Percentiles rank a stretch among this genome's conserved stretches.
Evolutionary conservation across 2,888 invertebrate species (phyloP).

Genomic region (Eupithecia subumbrata): DNA sequence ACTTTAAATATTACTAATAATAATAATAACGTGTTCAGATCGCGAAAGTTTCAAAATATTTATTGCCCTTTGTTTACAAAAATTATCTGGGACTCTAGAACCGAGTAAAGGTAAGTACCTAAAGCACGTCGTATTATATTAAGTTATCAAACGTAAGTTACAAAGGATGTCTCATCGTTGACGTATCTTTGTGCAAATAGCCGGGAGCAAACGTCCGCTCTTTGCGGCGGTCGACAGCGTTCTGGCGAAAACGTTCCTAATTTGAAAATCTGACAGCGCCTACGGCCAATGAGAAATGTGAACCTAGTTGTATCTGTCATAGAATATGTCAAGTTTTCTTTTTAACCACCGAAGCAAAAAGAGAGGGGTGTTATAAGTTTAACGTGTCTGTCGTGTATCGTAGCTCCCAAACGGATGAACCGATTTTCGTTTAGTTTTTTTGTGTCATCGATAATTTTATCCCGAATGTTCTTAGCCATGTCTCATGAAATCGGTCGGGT

Average conservation of each 20-base stretch:
- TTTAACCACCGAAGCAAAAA: too few relatives aligned
- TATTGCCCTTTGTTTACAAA: neutral
- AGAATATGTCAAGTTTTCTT: neutral
- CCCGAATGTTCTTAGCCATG: too few relatives aligned
- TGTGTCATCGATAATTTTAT: too few relatives aligned
- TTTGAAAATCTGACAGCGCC: slow-evolving; percentile 48
- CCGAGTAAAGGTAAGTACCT: neutral
- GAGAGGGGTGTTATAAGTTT: too few relatives aligned
- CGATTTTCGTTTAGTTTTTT: too few relatives aligned
- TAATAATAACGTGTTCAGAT: too few relatives aligned
- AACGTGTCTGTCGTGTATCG: too few relatives aligned
- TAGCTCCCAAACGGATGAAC: too few relatives aligned
- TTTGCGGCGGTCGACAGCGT: slow-evolving; percentile 52
- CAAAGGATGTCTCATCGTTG: slow-evolving; percentile 41
- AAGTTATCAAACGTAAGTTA: neutral
- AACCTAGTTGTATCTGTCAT: too few relatives aligned
- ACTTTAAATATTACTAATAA: too few relatives aligned
- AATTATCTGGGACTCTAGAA: neutral
- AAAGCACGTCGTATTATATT: neutral
- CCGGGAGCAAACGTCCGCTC: slow-evolving; percentile 53
- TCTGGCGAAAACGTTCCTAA: slow-evolving; percentile 53
- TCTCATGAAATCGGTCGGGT: too few relatives aligned
- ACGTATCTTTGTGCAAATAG: slow-evolving; percentile 54
- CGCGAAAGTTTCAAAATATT: too few relatives aligned
- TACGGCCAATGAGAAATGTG: slow-evolving; percentile 36